These are phyloP conservation scores for Drosophila subsilvestris DNA, from an alignment of 2,888 invertebrate species.

Conservation along the genomic window DNA sequence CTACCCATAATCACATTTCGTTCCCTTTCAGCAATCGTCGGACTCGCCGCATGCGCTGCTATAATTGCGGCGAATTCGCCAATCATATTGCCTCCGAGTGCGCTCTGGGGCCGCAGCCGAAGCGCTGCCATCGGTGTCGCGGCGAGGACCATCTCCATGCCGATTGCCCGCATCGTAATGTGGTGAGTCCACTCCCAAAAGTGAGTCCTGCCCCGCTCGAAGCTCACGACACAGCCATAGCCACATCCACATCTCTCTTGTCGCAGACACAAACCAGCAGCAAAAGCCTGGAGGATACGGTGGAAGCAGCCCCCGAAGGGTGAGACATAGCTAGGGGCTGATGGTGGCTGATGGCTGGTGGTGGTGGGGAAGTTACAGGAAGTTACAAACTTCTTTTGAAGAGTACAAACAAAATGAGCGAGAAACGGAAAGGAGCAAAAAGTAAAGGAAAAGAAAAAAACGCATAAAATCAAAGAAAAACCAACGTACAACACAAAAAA, in stretches of 20 bases:
- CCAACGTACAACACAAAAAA: constrained; percentile 59
- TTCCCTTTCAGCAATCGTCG: constrained; percentile 84
- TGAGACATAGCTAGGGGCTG: constrained; percentile 21
- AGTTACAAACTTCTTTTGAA: constrained; percentile 66
- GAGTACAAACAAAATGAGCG: constrained; percentile 41
- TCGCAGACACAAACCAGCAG: constrained; percentile 60
- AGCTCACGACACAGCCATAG: background rate
- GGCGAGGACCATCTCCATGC: constrained; percentile 94
- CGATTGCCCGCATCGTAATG: constrained; percentile 89
- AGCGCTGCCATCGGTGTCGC: constrained; percentile 95
- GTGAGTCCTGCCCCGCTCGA: background rate
- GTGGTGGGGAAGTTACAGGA: constrained; percentile 23
- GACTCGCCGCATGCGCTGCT: constrained; percentile 95
- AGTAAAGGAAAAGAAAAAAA: constrained; percentile 49
- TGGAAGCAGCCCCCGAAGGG: constrained; percentile 20
- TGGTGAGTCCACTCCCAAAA: constrained; percentile 47
- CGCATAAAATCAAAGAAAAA: constrained; percentile 71
- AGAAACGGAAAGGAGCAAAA: background rate
- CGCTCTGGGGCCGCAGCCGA: constrained; percentile 93
- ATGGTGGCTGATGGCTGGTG: constrained; percentile 1
- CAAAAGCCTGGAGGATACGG: constrained; percentile 24
- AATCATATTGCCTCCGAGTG: constrained; percentile 97
- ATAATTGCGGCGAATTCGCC: constrained; percentile 96
- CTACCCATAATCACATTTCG: background rate
- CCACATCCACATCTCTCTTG: background rate